Conservation (phyloP, 2,888 invertebrate species). For the Andrena fulva region DNA sequence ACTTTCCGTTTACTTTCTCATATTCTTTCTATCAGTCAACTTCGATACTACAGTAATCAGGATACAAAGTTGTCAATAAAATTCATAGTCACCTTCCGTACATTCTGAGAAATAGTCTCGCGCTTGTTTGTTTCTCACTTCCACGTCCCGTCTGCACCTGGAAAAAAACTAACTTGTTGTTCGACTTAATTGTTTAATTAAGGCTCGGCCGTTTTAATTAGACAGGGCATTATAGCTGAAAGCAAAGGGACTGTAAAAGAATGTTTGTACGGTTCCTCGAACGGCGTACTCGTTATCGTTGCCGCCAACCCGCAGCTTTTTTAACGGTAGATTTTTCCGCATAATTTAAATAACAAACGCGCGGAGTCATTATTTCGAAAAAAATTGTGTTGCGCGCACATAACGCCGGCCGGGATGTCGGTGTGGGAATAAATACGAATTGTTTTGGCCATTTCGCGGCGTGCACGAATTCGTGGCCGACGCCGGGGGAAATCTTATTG, state of each 20-base stretch:
- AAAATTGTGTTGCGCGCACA: background rate
- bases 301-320: background rate
- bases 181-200: constrained; percentile 4
- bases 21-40: too few relatives aligned
- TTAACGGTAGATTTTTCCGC: constrained; percentile 21
- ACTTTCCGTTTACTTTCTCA: too few relatives aligned
- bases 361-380: constrained; percentile 1
- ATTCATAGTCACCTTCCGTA: too few relatives aligned
- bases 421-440: constrained; percentile 8
- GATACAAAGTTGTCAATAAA: too few relatives aligned
- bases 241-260: background rate
- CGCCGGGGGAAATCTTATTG: background rate
- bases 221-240: background rate
- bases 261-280: constrained; percentile 15
- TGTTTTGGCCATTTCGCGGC: background rate
- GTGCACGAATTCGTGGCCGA: background rate
- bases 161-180: background rate
- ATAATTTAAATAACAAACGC: constrained; percentile 40
- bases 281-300: constrained; percentile 19
- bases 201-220: background rate
- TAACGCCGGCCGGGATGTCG: background rate
- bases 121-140: too few relatives aligned
- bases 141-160: too few relatives aligned
- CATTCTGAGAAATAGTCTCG: too few relatives aligned
- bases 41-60: too few relatives aligned